Evolutionary conservation across 2,113 vertebrate genomes (phyloP).

Genomic region (Thryonomys swinderianus): DNA sequence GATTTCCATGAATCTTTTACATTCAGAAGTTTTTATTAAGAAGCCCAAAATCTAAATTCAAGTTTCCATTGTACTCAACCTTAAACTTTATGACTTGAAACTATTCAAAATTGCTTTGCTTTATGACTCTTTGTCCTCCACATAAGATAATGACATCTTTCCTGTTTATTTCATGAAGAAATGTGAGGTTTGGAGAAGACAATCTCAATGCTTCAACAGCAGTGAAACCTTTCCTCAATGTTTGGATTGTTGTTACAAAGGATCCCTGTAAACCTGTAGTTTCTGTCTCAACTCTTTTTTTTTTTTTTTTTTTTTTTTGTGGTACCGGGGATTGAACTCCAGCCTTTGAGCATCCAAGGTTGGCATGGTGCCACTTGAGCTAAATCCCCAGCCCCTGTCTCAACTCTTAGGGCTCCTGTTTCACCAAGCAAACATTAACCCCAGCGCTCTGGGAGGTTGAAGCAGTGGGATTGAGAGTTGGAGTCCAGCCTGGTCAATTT

Average conservation of each 20-base stretch:
- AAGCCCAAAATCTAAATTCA: slow-evolving; percentile 27
- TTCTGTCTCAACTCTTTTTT: neutral
- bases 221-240: neutral
- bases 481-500: neutral
- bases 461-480: neutral
- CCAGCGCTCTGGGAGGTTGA: neutral
- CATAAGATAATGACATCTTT: neutral
- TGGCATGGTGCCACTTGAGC: too few species aligned
- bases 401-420: neutral
- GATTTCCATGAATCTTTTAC: neutral
- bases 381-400: too few species aligned
- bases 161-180: neutral
- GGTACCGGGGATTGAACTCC: too few species aligned
- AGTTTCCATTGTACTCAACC: neutral
- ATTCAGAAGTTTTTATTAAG: neutral
- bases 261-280: neutral
- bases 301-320: too few species aligned
- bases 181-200: neutral
- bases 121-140: neutral
- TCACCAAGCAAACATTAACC: neutral
- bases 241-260: neutral
- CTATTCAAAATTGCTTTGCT: neutral
- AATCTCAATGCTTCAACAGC: neutral
- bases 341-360: too few species aligned
- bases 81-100: neutral